A percentile compares a stretch with the other conserved stretches of the same genome.
phyloP scores from a whole-genome alignment of 1,140 invertebrate species.

The Brachionus plicatilis region DNA sequence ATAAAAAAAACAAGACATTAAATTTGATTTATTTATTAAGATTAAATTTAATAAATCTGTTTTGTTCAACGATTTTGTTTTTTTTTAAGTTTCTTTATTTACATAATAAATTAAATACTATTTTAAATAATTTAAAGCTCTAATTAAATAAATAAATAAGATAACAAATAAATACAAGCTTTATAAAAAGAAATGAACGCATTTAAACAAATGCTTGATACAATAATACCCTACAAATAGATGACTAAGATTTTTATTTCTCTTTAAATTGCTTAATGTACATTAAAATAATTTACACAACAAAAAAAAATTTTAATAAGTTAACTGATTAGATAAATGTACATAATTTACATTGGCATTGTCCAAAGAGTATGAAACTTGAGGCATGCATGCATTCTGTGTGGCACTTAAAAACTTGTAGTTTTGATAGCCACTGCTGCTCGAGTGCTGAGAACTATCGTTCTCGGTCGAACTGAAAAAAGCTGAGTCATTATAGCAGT shows the following conservation, averaged over 20 bases:
- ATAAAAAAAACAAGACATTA: too few species aligned
- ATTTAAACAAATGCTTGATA: background rate
- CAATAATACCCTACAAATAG: background rate
- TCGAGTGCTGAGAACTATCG: background rate
- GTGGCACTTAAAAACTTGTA: background rate
- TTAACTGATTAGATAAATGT: slow-evolving; percentile 8
- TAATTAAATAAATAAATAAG: slow-evolving; percentile 20
- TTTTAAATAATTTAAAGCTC: background rate
- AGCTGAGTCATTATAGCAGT: slow-evolving; percentile 6
- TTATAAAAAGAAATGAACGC: background rate
- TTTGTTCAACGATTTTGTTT: background rate
- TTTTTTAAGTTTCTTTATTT: background rate
- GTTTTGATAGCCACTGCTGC: background rate
- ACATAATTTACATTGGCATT: slow-evolving; percentile 17
- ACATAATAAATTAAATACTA: background rate
- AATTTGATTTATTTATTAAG: background rate
- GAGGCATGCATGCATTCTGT: background rate
- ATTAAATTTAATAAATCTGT: background rate
- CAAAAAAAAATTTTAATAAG: background rate
- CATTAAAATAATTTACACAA: background rate
- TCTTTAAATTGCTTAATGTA: slow-evolving; percentile 15
- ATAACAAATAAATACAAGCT: background rate
- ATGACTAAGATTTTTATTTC: background rate
- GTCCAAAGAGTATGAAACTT: background rate
- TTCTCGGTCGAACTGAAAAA: slow-evolving; percentile 22